phyloP scores from a whole-genome alignment of 1,140 invertebrate species.

The Drosophila rufa region DNA sequence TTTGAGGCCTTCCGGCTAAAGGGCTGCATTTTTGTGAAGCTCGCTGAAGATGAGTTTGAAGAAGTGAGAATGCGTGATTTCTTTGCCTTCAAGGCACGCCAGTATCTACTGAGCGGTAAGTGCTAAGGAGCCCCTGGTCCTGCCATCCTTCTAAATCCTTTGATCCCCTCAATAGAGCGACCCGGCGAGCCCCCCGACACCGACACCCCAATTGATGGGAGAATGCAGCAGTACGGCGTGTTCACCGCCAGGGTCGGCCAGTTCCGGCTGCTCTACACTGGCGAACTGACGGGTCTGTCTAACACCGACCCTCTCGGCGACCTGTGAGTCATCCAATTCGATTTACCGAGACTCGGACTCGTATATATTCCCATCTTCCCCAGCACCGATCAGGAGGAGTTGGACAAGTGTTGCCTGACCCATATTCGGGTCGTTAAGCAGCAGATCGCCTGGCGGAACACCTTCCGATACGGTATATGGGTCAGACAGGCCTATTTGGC shows the following conservation, averaged over 20 bases:
- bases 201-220: constrained; percentile 10
- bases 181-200: not conserved
- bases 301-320: constrained; percentile 30
- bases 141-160: too few relatives aligned
- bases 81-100: constrained; percentile 21
- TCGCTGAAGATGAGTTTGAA: fast-evolving
- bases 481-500: constrained; percentile 2
- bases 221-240: constrained; percentile 14
- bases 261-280: constrained; percentile 29
- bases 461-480: not conserved
- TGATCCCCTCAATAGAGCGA: not conserved
- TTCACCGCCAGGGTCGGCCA: constrained; percentile 27
- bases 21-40: constrained; percentile 22
- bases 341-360: not conserved
- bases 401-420: constrained; percentile 16
- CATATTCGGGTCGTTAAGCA: fast-evolving
- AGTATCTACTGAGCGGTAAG: constrained; percentile 30
- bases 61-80: fast-evolving
- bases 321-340: constrained; percentile 16
- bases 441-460: not conserved
- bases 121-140: not conserved
- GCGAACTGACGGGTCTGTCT: constrained; percentile 20
- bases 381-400: constrained; percentile 15
- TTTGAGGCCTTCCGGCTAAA: constrained; percentile 13
- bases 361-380: not conserved